These are phyloP conservation scores for Phymastichus coffea DNA, from an alignment of 1,140 invertebrate genomes.

Conservation along the genomic window DNA sequence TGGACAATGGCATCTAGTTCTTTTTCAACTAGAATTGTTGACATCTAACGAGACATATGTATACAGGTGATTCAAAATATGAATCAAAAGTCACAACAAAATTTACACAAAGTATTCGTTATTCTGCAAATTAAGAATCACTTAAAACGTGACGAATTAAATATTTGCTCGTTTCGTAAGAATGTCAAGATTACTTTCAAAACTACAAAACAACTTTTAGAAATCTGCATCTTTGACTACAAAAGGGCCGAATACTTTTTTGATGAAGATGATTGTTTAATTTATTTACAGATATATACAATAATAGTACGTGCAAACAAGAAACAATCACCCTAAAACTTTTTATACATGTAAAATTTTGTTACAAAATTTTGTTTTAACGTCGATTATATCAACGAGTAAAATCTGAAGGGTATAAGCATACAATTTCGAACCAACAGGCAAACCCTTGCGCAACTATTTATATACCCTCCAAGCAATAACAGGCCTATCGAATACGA, in stretches of 20 bases:
- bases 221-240: slow-evolving; percentile 11
- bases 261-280: background rate
- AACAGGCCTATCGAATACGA: background rate
- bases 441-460: background rate
- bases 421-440: slow-evolving; percentile 12
- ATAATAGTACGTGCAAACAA: background rate
- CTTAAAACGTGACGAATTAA: slow-evolving; percentile 15
- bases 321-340: background rate
- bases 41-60: too few relatives aligned
- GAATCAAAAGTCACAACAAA: slow-evolving; percentile 13
- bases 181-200: slow-evolving; percentile 18
- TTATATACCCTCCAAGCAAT: background rate
- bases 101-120: background rate
- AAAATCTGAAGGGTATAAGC: slow-evolving; percentile 18
- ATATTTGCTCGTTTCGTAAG: background rate
- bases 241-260: background rate
- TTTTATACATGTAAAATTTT: background rate
- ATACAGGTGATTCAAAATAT: slow-evolving; percentile 5
- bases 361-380: background rate
- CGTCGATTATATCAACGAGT: background rate
- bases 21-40: slow-evolving; percentile 6
- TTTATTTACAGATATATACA: background rate
- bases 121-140: slow-evolving; percentile 5
- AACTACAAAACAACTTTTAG: background rate
- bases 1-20: background rate